phyloP scores from a whole-genome alignment of 2,113 vertebrate genomes.

The Hucho hucho region DNA sequence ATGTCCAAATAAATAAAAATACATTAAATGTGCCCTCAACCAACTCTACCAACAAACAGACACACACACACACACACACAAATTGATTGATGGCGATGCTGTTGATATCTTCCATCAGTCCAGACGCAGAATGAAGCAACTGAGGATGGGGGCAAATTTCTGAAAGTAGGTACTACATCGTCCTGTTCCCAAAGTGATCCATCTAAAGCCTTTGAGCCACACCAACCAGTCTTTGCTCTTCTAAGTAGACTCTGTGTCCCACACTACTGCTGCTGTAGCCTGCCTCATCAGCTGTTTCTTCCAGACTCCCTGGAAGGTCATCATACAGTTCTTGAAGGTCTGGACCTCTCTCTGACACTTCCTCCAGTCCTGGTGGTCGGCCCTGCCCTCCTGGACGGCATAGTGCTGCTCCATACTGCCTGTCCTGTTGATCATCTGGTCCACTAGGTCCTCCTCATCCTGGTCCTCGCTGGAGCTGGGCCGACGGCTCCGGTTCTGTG shows the following conservation, averaged over 20 bases:
- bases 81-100: too few species aligned
- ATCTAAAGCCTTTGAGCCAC: too few species aligned
- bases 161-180: too few species aligned
- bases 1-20: too few species aligned
- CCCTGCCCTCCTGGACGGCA: slow-evolving; percentile 90
- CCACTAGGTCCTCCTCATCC: slow-evolving; percentile 81
- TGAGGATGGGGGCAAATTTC: too few species aligned
- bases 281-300: slow-evolving; percentile 63
- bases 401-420: slow-evolving; percentile 84
- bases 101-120: too few species aligned
- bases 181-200: too few species aligned
- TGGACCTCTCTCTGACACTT: slow-evolving; percentile 81
- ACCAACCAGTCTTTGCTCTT: too few species aligned
- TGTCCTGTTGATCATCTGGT: slow-evolving; percentile 80
- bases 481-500: slow-evolving; percentile 73
- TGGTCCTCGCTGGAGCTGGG: slow-evolving; percentile 49
- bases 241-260: slow-evolving; percentile 13
- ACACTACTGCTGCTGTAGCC: neutral
- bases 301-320: slow-evolving; percentile 65
- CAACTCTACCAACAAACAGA: too few species aligned
- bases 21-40: too few species aligned
- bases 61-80: too few species aligned
- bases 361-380: slow-evolving; percentile 87
- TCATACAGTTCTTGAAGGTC: slow-evolving; percentile 88
- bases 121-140: too few species aligned